A percentile compares a stretch with the other conserved stretches of the same genome.
Evolutionary conservation across 2,113 vertebrate species (phyloP).

Genomic region (Nesogale talazaci): DNA sequence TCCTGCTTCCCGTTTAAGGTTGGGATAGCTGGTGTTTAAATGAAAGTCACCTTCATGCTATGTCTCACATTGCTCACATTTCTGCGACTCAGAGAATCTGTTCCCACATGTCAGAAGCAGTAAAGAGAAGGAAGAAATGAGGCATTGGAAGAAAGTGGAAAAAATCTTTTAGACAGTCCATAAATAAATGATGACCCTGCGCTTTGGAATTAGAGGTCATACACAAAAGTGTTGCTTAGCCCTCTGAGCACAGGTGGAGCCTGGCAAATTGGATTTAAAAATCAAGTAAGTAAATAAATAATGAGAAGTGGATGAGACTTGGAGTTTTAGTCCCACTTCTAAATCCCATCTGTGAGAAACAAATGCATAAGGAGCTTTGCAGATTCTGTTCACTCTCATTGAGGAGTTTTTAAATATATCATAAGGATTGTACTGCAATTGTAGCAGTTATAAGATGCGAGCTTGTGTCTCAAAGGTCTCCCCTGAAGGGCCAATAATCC

Average conservation of each 20-base stretch:
- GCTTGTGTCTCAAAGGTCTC: background rate
- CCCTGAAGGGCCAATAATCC: background rate
- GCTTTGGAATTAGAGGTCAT: slow-evolving; percentile 69
- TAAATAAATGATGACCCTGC: slow-evolving; percentile 81
- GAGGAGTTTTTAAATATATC: background rate
- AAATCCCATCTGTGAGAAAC: slow-evolving; percentile 30
- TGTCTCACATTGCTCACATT: slow-evolving; percentile 47
- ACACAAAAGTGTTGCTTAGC: background rate
- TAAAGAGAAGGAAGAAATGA: slow-evolving; percentile 41
- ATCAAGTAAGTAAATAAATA: slow-evolving; percentile 52
- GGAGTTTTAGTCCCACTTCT: slow-evolving; percentile 12
- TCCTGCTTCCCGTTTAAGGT: background rate
- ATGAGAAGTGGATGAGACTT: background rate
- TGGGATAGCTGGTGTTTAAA: background rate
- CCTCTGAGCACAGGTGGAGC: slow-evolving; percentile 19
- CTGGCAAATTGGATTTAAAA: slow-evolving; percentile 62
- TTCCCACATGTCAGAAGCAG: slow-evolving; percentile 30
- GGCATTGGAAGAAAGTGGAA: slow-evolving; percentile 31
- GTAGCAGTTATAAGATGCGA: background rate
- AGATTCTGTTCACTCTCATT: background rate
- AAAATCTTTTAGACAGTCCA: slow-evolving; percentile 65
- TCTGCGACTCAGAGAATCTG: slow-evolving; percentile 31
- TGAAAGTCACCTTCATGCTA: slow-evolving; percentile 75
- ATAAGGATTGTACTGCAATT: background rate
- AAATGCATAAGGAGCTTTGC: background rate